Evolutionary conservation across 2,888 invertebrate species (phyloP).

Genomic region (Temnothorax unifasciatus): DNA sequence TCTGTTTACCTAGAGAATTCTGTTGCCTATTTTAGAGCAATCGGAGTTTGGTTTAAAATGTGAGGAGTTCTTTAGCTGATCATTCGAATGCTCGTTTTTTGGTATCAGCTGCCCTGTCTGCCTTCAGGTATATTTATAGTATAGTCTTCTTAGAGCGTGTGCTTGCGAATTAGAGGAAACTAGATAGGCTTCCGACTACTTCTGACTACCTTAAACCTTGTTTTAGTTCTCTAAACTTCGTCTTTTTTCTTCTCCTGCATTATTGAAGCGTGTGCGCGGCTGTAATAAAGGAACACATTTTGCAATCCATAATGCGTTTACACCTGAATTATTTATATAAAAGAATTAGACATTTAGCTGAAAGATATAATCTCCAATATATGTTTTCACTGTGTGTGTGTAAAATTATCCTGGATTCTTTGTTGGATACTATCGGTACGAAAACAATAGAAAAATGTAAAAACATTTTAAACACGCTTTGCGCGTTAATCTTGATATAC

Average conservation of each 20-base stretch:
- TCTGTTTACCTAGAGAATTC: slow-evolving; percentile 1
- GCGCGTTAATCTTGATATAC: not conserved
- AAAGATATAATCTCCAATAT: not conserved
- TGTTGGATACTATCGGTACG: not conserved
- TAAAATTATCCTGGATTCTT: not conserved
- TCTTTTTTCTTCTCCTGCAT: slow-evolving; percentile 34
- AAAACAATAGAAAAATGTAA: not conserved
- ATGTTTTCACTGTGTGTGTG: not conserved
- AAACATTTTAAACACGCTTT: not conserved
- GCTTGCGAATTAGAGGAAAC: slow-evolving; percentile 71
- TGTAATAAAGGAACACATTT: not conserved
- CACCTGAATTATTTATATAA: not conserved
- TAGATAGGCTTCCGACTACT: slow-evolving; percentile 59
- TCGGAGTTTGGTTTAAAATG: slow-evolving; percentile 67
- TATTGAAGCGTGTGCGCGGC: not conserved
- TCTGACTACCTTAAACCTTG: slow-evolving; percentile 62
- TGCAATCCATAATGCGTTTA: not conserved
- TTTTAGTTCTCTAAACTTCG: slow-evolving; percentile 54
- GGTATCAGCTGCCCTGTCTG: slow-evolving; percentile 75
- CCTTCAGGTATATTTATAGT: slow-evolving; percentile 79
- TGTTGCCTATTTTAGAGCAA: slow-evolving; percentile 8
- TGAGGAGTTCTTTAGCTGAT: slow-evolving; percentile 80
- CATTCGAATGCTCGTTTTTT: slow-evolving; percentile 78
- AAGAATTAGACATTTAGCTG: not conserved
- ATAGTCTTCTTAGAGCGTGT: slow-evolving; percentile 70